Percentiles rank a stretch among this genome's conserved stretches.
Conservation (phyloP, 2,888 invertebrate species). For the Nebria brevicollis region DNA sequence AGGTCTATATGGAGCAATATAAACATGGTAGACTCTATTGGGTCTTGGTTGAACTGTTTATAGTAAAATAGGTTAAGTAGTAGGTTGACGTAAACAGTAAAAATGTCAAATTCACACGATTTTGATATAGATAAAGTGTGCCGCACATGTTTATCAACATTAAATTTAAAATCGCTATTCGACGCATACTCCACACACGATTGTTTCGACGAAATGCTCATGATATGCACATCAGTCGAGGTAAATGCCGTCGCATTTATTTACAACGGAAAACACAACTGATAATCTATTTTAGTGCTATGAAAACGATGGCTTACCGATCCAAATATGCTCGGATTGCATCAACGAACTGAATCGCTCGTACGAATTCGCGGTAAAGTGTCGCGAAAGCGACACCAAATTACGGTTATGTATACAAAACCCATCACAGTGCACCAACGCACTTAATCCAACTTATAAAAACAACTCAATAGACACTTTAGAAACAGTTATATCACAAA, state of each 20-base stretch:
- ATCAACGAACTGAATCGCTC: constrained; percentile 18
- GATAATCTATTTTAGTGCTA: background rate
- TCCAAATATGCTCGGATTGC: constrained; percentile 21
- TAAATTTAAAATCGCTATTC: background rate
- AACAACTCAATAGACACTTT: no score
- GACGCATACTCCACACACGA: background rate
- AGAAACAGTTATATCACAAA: no score
- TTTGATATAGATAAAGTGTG: background rate
- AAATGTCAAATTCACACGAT: background rate
- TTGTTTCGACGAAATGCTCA: background rate
- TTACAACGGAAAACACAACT: background rate
- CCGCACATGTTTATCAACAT: background rate
- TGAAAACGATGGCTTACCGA: constrained; percentile 18
- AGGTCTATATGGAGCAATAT: no score
- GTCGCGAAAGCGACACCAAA: constrained; percentile 20
- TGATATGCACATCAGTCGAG: background rate
- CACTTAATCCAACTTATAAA: no score
- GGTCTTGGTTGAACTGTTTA: background rate
- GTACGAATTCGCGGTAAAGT: constrained; percentile 31
- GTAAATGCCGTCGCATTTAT: background rate
- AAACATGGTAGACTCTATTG: no score
- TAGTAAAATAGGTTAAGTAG: background rate
- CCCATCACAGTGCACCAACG: no score
- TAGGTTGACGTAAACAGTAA: background rate
- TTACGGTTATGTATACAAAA: constrained; percentile 11